Base-by-base conservation (phyloP, 2,888 invertebrate genomes). In the Drosophila parthenogenetica region DNA sequence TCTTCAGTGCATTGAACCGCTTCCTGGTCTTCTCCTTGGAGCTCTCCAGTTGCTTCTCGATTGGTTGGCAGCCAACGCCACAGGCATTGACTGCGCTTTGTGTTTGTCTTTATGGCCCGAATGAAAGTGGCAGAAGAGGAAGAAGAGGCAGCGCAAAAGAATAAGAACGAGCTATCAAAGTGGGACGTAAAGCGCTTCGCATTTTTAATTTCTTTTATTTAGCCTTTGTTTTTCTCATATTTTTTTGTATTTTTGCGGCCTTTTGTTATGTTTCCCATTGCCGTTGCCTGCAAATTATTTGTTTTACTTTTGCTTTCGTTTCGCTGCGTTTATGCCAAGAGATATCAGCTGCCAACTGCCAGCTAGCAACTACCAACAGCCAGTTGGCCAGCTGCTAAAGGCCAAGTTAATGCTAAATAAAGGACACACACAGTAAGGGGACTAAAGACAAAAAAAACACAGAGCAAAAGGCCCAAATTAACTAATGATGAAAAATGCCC, bases 141-240 rank as follows among this genome's bases (percentile, higher is more conserved):
- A 14, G 10, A 17, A 5, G 37, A 14, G 10, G 10, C 10, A 10
- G 19, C n/a, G 7, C 5, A 37, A 35, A 29, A 14, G 14, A n/a
- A 3, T 5, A 7, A 3, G 16, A 40, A 13, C 11, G 35, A 35
- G 35, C 16, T 43, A 66, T 43, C 43, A 69, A 65, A 66, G 51
- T 57, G 61, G 74, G 58, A 62, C 64, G 46, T 51, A 48, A 40
- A 61, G 29, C 22, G 59, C 59, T 66, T 63, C 50, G 57, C 58
- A 74, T 72, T 87, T 87, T 85, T 89, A 87, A 87, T 89, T 87
- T 82, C 88, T 86, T 86, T 86, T 89, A 69, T 71, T 84, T 81
- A 55, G 48, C 62, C 68, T 61, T 71, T 71, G 72, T 69, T 74
- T 35, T 35, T 81, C 85, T 81, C 87, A 81, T 82, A 86, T 86